Evolutionary conservation across 2,797 vertebrate species (phyloP).

Genomic region (Spatula clypeata): DNA sequence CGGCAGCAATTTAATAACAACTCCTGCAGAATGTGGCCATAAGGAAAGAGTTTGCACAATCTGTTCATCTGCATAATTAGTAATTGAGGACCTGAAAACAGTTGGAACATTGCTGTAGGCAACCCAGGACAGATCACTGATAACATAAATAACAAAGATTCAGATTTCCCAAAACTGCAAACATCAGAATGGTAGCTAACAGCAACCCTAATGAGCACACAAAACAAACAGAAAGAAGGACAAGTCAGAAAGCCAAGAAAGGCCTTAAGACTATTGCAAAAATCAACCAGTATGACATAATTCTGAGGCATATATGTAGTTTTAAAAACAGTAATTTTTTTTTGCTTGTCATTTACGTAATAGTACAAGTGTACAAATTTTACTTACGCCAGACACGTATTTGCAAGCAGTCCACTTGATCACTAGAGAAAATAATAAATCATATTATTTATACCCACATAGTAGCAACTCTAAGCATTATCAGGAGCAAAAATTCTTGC

Average conservation of each 20-base stretch:
- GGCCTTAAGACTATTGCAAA: not conserved
- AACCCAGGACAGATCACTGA: slow-evolving; percentile 83
- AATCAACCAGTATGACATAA: not conserved
- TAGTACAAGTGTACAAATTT: not conserved
- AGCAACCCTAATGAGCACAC: slow-evolving; percentile 74
- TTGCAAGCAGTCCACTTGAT: not conserved
- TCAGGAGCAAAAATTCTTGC: not conserved
- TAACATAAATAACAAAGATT: slow-evolving; percentile 85
- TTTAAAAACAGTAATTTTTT: not conserved
- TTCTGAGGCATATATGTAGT: not conserved
- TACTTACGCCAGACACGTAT: not conserved
- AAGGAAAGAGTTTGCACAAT: slow-evolving; percentile 86
- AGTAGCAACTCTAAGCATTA: not conserved
- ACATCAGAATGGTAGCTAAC: slow-evolving; percentile 79
- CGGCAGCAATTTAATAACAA: slow-evolving; percentile 75
- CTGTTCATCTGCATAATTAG: slow-evolving; percentile 88
- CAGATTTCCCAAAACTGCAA: slow-evolving; percentile 82
- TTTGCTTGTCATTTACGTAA: not conserved
- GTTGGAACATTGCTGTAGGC: slow-evolving; percentile 85
- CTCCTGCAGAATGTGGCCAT: slow-evolving; percentile 84
- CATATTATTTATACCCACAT: not conserved
- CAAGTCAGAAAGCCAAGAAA: slow-evolving; percentile 59
- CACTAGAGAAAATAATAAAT: not conserved
- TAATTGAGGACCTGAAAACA: slow-evolving; percentile 84
- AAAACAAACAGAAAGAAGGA: slow-evolving; percentile 80